A percentile compares a stretch with the other conserved stretches of the same genome.
phyloP scores from a whole-genome alignment of 2,888 invertebrate genomes.

The Eilema griseolum region DNA sequence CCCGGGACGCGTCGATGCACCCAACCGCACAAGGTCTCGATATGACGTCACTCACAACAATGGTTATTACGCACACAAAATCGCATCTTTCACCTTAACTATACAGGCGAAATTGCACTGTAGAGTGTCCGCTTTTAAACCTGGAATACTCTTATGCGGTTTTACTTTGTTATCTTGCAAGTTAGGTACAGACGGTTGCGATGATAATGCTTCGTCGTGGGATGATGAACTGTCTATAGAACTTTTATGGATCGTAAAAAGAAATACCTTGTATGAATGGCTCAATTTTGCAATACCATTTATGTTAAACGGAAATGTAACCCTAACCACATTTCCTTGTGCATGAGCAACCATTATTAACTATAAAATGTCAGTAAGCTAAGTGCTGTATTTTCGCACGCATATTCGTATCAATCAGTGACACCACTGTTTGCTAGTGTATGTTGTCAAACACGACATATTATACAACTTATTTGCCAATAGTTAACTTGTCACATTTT shows the following conservation, averaged over 20 bases:
- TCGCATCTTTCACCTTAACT: constrained; percentile 53
- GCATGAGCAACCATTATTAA: constrained; percentile 39
- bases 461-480: constrained; percentile 51
- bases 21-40: constrained; percentile 82
- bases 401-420: constrained; percentile 47
- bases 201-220: constrained; percentile 46
- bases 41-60: constrained; percentile 72
- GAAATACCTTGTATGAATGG: constrained; percentile 35
- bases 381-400: constrained; percentile 32
- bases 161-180: constrained; percentile 55
- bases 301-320: constrained; percentile 40
- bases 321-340: constrained; percentile 42
- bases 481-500: constrained; percentile 50
- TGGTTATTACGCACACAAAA: constrained; percentile 53
- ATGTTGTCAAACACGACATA: constrained; percentile 54
- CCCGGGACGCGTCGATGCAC: constrained; percentile 77
- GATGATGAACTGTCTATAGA: constrained; percentile 52
- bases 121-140: constrained; percentile 39
- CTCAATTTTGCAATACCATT: constrained; percentile 35
- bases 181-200: constrained; percentile 23
- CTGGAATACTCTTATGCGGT: constrained; percentile 52
- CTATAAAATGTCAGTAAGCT: constrained; percentile 33
- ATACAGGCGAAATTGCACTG: constrained; percentile 52
- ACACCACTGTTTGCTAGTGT: constrained; percentile 58
- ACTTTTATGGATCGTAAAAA: constrained; percentile 47